phyloP scores from a whole-genome alignment of 2,797 vertebrate genomes.

The Crenuchus spilurus region DNA sequence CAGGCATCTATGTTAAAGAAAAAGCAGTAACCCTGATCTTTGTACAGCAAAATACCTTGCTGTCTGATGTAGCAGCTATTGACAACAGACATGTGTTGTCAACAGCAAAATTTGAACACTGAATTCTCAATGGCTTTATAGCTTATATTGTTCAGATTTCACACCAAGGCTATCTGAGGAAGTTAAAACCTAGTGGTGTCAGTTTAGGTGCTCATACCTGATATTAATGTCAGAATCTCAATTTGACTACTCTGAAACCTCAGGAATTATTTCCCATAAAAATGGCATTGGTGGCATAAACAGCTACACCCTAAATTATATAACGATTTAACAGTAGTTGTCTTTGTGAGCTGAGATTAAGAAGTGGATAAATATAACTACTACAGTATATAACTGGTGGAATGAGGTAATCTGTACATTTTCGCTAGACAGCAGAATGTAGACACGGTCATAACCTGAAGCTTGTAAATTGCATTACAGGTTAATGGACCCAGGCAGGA shows the following conservation, averaged over 20 bases:
- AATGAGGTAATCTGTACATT: conserved; percentile 54
- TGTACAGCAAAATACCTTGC: conserved; percentile 52
- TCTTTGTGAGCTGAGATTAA: not conserved
- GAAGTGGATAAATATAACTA: not conserved
- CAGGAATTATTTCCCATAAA: too few relatives aligned
- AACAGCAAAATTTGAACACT: conserved; percentile 62
- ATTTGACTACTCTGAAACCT: too few relatives aligned
- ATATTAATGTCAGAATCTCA: too few relatives aligned
- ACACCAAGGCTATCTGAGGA: not conserved
- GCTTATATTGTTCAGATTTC: not conserved
- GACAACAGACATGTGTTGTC: conserved; percentile 55
- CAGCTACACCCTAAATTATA: not conserved
- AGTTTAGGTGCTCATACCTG: too few relatives aligned
- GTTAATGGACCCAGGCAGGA: conserved; percentile 70
- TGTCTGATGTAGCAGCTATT: conserved; percentile 64
- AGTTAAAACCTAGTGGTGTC: not conserved
- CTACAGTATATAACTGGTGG: not conserved
- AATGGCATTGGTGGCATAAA: too few relatives aligned
- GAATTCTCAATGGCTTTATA: not conserved
- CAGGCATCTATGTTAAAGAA: conserved; percentile 16
- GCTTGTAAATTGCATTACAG: conserved; percentile 62
- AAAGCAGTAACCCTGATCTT: conserved; percentile 32
- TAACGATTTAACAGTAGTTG: not conserved
- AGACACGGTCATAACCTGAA: conserved; percentile 59
- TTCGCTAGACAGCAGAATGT: conserved; percentile 59